Percentiles rank a stretch among this genome's conserved stretches.
These are phyloP conservation scores for Callaeas wilsoni DNA, from an alignment of 2,113 vertebrate genomes.

Conservation along the genomic window DNA sequence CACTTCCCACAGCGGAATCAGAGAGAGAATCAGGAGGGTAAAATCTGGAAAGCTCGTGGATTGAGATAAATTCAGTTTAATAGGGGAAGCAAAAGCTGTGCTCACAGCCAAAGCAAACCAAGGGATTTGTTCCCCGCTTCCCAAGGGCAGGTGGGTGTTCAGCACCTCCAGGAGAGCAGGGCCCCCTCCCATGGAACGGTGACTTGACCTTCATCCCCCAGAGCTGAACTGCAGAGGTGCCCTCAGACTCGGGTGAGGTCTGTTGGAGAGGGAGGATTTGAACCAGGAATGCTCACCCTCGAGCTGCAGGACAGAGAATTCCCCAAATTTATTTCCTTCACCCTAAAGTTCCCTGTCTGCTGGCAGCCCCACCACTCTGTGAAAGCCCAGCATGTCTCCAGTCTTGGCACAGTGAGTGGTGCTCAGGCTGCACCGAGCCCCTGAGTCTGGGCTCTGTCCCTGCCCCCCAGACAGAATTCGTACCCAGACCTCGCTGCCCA, in stretches of 20 bases:
- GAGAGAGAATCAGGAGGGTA: not conserved
- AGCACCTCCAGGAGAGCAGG: not conserved
- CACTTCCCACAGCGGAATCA: not conserved
- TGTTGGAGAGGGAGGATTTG: not conserved
- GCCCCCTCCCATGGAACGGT: not conserved
- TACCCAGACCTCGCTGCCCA: not conserved
- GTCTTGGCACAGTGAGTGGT: fast-evolving
- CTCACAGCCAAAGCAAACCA: not conserved
- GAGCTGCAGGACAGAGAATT: not conserved
- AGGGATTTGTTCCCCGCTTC: not conserved
- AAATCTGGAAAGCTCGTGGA: not conserved
- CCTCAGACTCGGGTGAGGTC: not conserved
- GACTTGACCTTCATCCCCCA: not conserved
- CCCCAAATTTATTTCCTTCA: not conserved
- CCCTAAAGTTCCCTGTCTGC: not conserved
- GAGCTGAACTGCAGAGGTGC: not conserved
- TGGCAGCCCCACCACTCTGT: not conserved
- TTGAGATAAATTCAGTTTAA: not conserved
- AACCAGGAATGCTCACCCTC: not conserved
- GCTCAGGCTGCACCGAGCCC: fast-evolving
- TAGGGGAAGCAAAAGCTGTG: not conserved
- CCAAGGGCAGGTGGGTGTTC: not conserved
- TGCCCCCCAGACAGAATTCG: not conserved
- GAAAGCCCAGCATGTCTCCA: not conserved
- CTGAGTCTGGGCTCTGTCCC: fast-evolving